Conservation (phyloP, 1,140 invertebrate genomes). For the Saccostrea glomerata region DNA sequence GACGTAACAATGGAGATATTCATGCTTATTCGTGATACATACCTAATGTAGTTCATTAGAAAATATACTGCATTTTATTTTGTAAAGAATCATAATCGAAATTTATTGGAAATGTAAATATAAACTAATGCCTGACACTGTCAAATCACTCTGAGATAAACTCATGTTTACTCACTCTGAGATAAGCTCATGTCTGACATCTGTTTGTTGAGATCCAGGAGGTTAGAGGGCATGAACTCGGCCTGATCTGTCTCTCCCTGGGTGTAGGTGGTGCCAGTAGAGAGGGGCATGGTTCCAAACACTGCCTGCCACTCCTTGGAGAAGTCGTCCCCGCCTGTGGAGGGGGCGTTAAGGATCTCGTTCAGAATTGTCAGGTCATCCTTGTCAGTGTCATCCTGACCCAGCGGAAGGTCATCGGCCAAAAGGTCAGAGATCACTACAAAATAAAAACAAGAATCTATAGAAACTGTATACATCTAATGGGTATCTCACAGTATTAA, state of each 20-base stretch:
- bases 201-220: conserved; percentile 78
- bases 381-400: conserved; percentile 77
- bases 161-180: background rate
- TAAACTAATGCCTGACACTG: no score
- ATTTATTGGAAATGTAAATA: no score
- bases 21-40: no score
- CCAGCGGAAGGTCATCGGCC: conserved; percentile 70
- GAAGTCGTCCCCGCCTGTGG: conserved; percentile 76
- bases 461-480: background rate
- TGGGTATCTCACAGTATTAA: no score
- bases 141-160: no score
- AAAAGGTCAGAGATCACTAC: conserved; percentile 72
- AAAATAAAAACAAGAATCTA: background rate
- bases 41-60: no score
- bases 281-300: conserved; percentile 68
- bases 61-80: no score
- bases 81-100: no score
- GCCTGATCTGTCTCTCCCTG: conserved; percentile 69
- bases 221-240: conserved; percentile 80
- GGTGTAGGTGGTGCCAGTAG: conserved; percentile 58
- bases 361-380: conserved; percentile 80
- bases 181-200: conserved; percentile 57
- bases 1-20: no score
- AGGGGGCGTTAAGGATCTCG: conserved; percentile 79
- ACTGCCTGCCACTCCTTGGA: conserved; percentile 77